These are phyloP conservation scores for Drosophila vallismaia DNA, from an alignment of 2,888 invertebrate species.

Conservation along the genomic window DNA sequence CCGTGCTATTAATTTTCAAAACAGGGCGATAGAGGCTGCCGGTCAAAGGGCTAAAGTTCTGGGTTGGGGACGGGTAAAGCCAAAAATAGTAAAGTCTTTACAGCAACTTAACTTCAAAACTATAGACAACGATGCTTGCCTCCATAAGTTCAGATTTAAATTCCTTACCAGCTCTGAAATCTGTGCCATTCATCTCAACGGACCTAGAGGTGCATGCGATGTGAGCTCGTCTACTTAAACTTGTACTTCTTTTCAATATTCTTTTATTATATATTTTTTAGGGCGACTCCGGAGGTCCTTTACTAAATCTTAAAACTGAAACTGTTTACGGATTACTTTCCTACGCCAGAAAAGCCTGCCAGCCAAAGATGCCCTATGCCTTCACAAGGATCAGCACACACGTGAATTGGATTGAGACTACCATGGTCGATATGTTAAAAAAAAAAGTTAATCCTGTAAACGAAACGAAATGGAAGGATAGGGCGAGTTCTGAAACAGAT, in stretches of 20 bases:
- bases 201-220: constrained; percentile 79
- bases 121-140: constrained; percentile 67
- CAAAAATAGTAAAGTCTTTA: constrained; percentile 42
- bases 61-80: constrained; percentile 79
- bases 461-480: not conserved
- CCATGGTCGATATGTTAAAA: constrained; percentile 33
- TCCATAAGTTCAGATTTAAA: constrained; percentile 47
- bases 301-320: constrained; percentile 60
- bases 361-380: constrained; percentile 49
- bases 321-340: constrained; percentile 78
- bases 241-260: not conserved
- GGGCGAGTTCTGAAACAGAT: too few relatives aligned
- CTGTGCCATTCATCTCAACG: constrained; percentile 72
- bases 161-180: constrained; percentile 72
- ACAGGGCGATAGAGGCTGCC: constrained; percentile 1
- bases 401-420: constrained; percentile 54
- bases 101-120: constrained; percentile 70
- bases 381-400: constrained; percentile 61
- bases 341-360: constrained; percentile 70
- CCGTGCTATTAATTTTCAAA: constrained; percentile 43
- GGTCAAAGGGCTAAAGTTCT: constrained; percentile 49
- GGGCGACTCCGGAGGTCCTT: constrained; percentile 83
- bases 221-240: constrained; percentile 48
- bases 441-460: not conserved
- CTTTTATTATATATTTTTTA: constrained; percentile 18